Conservation (phyloP, 2,113 vertebrate species). For the Anser brachyrhynchus region DNA sequence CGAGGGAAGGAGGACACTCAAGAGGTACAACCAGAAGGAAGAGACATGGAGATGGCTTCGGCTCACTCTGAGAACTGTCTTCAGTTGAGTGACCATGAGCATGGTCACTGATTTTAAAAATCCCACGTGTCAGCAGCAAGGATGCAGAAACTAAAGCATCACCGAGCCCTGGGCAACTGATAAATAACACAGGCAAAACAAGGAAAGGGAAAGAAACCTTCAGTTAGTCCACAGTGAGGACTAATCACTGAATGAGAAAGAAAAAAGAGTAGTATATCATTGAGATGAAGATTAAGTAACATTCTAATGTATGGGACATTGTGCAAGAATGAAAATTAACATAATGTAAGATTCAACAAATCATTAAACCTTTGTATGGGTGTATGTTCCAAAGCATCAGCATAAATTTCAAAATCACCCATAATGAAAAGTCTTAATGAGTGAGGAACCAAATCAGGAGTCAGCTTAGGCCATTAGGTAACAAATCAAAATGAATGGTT, state of each 20-base stretch:
- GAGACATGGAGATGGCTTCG: background rate
- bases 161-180: background rate
- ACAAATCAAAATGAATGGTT: background rate
- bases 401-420: slow-evolving; percentile 28
- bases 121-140: background rate
- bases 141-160: background rate
- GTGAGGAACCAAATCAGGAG: slow-evolving; percentile 18
- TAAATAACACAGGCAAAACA: background rate
- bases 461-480: background rate
- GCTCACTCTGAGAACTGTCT: background rate
- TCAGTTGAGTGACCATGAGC: background rate
- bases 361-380: slow-evolving; percentile 20
- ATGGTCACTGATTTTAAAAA: background rate
- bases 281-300: slow-evolving; percentile 52
- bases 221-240: background rate
- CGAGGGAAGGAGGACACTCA: background rate
- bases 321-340: slow-evolving; percentile 26
- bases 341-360: slow-evolving; percentile 45
- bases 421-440: slow-evolving; percentile 38
- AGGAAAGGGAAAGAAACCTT: background rate
- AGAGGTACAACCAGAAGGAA: background rate
- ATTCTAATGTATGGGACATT: background rate
- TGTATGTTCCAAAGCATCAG: background rate
- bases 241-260: background rate
- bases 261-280: background rate